phyloP scores from a whole-genome alignment of 2,888 invertebrate species.

The Xestia c-nigrum region DNA sequence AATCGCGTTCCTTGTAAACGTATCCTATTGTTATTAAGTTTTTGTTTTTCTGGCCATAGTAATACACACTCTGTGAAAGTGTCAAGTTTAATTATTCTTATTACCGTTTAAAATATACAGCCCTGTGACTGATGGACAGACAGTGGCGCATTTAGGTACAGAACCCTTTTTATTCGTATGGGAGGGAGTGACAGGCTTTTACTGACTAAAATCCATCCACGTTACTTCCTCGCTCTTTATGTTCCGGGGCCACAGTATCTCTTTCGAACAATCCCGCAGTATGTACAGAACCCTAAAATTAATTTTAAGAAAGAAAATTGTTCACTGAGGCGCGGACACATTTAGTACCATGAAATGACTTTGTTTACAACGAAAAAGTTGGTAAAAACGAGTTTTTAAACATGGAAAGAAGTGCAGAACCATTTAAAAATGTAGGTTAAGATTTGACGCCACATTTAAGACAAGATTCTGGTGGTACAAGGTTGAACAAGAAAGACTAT shows the following conservation, averaged over 20 bases:
- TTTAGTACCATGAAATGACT: slow-evolving; percentile 52
- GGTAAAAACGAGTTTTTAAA: slow-evolving; percentile 38
- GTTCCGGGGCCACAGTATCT: no score
- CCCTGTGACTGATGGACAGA: not conserved
- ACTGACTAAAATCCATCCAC: no score
- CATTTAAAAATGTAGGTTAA: slow-evolving; percentile 30
- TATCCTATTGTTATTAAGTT: not conserved
- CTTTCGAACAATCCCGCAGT: no score
- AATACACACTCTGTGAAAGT: not conserved
- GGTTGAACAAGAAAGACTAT: not conserved
- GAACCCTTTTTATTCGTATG: no score
- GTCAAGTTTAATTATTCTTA: not conserved
- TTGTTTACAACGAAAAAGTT: slow-evolving; percentile 36
- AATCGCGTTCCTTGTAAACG: no score
- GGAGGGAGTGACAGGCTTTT: no score
- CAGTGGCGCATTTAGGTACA: no score
- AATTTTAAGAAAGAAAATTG: slow-evolving; percentile 37
- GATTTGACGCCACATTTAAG: slow-evolving; percentile 25
- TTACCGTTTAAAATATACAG: not conserved
- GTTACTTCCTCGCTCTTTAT: no score
- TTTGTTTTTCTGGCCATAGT: not conserved
- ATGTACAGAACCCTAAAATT: not conserved
- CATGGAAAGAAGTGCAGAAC: slow-evolving; percentile 6
- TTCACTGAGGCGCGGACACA: slow-evolving; percentile 24
- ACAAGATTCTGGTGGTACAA: not conserved